Evolutionary conservation across 2,888 invertebrate species (phyloP), one percentile per base, ranked within the genome.

Genomic region (Leucoma salicis): DNA sequence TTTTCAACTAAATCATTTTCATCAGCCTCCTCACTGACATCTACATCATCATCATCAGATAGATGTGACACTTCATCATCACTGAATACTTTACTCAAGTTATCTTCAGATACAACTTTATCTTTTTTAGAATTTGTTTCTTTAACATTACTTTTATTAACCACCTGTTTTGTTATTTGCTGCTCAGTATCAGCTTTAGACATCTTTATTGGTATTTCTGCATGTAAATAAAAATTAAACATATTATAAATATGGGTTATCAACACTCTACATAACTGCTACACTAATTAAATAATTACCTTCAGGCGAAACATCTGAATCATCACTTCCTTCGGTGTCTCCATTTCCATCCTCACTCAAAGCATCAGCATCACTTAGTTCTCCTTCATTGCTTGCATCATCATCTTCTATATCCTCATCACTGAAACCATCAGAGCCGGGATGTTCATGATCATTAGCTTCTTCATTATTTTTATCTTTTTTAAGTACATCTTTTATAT

Each of bases 1-100:
- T 82, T 73, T 34, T 66, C 60, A 21, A 69, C 56, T 18, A 60
- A 49, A 31, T 47, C 45, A 36, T 47, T 51, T 15, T 53, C 45
- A 14, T 49, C 45, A 49, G 37, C 63, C 15, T 66, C 66, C 37
- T 58, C 28, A 7, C 18, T 5, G 18, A 35, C 27, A 2, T 35
- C 51, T 41, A 72, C 66, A 42, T 70, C 63, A 55, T 71, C 78
- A 71, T 79, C 79, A 55, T 56, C 72, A 40, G 83, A 85, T 14
- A 88, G 55, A 61, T 84, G 76, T 21, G 87, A 87, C 4, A 88
- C 66, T 75, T 87, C 87, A 80, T 88, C 87, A 62, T 88, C 87
- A 78, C 87, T 88, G 32, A 88, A 87, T 0, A 84, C 69, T 67
- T 82, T 80, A 39, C 57, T 67, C 11, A 82, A 51, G 42, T 86